Evolutionary conservation across 1,140 invertebrate species (phyloP), one percentile per base, ranked within the genome.

Genomic region (Thereuonema tuberculata): DNA sequence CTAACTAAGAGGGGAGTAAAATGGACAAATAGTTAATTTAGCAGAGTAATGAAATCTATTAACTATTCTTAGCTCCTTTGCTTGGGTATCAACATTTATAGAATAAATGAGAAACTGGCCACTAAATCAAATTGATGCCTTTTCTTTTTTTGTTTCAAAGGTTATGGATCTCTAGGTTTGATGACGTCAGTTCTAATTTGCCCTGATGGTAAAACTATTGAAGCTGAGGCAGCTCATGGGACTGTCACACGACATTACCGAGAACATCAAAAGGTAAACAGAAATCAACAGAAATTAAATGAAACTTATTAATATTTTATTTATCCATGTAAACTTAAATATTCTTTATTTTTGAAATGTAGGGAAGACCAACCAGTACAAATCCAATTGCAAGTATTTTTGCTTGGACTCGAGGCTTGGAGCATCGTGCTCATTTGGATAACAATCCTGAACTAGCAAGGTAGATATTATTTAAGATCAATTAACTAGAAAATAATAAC

Each of bases 121-220:
- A n/a, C n/a, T n/a, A n/a, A n/a, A n/a, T n/a, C n/a, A n/a, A n/a
- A n/a, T n/a, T n/a, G n/a, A n/a, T n/a, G n/a, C n/a, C n/a, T n/a
- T n/a, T n/a, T n/a, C n/a, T n/a, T n/a, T 50, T 50, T 5, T 50
- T 50, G 17, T 55, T 53, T 53, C 47, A 20, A 46, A 65, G 65
- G 67, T 14, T 69, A 69, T 61, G 82, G 89, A 24, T 92, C 89
- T 1, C 75, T 93, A 20, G 90, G 90, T 46, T 81, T 94, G 78
- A 93, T 94, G 90, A 92, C 89, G 1, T 92, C 88, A 63, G 89
- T 93, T 20, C 76, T 94, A 29, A 82, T 93, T 75, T 93, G 89
- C 73, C 89, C 90, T 0, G 89, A 93, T 76, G 90, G 89, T 12
- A 86, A 86, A 68, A 93, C 90, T 0, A 82, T 93, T 59, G 90